Evolutionary conservation across 2,113 vertebrate genomes (phyloP).

Genomic region (Emberiza fucata): DNA sequence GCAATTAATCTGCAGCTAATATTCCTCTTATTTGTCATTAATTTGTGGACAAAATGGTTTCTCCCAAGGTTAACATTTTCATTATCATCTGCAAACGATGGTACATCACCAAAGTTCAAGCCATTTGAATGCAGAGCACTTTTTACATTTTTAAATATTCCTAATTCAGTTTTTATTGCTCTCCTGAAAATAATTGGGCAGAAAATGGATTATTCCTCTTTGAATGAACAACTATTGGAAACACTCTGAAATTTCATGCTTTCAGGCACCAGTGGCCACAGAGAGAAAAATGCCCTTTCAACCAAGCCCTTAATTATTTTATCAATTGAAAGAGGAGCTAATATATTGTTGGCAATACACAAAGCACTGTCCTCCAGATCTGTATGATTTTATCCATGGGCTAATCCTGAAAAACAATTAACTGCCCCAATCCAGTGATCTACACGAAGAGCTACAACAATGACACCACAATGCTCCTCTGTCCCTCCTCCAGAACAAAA

Average conservation of each 20-base stretch:
- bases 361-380: background rate
- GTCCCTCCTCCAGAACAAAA: background rate
- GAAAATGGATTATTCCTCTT: slow-evolving; percentile 55
- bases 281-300: slow-evolving; percentile 35
- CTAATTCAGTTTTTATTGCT: slow-evolving; percentile 32
- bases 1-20: background rate
- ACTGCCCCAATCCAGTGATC: background rate
- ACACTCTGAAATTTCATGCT: slow-evolving; percentile 58
- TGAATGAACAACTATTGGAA: slow-evolving; percentile 25
- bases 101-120: background rate
- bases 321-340: slow-evolving; percentile 38
- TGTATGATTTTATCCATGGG: background rate
- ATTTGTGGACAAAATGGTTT: slow-evolving; percentile 29
- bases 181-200: slow-evolving; percentile 57
- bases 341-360: background rate
- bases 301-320: slow-evolving; percentile 46
- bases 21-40: slow-evolving; percentile 47
- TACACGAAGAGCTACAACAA: background rate
- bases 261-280: slow-evolving; percentile 17
- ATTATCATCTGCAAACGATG: slow-evolving; percentile 17
- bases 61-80: slow-evolving; percentile 43
- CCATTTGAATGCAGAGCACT: background rate
- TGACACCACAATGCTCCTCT: background rate
- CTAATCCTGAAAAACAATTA: slow-evolving; percentile 19
- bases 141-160: slow-evolving; percentile 19